These are phyloP conservation scores for Acrobasis repandana DNA, from an alignment of 2,888 invertebrate species.

Conservation along the genomic window DNA sequence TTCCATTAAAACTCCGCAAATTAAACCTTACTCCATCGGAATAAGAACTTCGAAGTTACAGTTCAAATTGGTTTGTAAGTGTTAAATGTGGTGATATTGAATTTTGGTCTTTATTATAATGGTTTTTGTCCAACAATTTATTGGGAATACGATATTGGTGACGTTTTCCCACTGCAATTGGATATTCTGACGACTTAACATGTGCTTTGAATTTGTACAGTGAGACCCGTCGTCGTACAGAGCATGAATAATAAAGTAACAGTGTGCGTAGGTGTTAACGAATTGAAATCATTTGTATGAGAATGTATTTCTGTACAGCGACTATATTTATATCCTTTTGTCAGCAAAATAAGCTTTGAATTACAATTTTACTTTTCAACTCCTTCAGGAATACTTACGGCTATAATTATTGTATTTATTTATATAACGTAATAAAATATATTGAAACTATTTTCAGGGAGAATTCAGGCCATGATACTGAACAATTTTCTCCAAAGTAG, in stretches of 20 bases:
- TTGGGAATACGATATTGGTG: constrained; percentile 55
- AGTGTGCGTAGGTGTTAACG: constrained; percentile 10
- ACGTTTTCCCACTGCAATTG: constrained; percentile 18
- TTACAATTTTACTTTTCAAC: neutral
- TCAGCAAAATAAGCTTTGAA: neutral
- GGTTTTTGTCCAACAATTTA: constrained; percentile 53
- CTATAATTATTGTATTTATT: no score
- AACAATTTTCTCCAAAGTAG: no score
- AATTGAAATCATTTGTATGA: neutral
- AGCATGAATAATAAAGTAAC: neutral
- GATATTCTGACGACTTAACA: constrained; percentile 21
- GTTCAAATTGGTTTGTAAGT: constrained; percentile 35
- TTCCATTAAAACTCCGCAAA: constrained; percentile 23
- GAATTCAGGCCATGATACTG: no score
- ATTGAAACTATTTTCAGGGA: no score
- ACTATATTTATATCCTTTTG: neutral
- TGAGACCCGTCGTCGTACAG: neutral
- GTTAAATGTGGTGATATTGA: constrained; percentile 65
- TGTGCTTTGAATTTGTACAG: neutral
- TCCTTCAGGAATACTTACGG: no score
- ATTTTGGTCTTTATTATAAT: constrained; percentile 59
- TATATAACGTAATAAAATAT: no score
- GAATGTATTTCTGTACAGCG: neutral
- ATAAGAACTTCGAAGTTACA: constrained; percentile 17
- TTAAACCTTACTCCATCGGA: constrained; percentile 29